Percentiles rank a stretch among this genome's conserved stretches.
Conservation (phyloP, 2,797 vertebrate genomes). For the Morus bassanus region DNA sequence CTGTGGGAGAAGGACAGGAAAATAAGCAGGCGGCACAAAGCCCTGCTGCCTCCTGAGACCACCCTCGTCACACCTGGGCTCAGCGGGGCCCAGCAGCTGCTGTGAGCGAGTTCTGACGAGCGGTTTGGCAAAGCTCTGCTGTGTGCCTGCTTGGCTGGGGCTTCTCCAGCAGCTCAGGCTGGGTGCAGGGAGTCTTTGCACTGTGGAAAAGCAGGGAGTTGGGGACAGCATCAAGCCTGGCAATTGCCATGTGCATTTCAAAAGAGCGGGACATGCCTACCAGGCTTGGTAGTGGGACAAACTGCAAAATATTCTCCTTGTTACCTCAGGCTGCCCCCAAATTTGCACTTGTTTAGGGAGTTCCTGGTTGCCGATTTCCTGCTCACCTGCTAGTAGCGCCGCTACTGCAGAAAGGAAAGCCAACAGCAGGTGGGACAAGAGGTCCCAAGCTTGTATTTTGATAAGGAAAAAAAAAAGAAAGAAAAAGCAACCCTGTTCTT, state of each 20-base stretch:
- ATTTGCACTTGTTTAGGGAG: not conserved
- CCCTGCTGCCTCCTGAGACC: not conserved
- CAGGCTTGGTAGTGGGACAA: not conserved
- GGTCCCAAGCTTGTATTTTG: not conserved
- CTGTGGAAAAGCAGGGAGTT: not conserved
- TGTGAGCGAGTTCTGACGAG: rapidly evolving
- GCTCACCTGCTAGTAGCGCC: not conserved
- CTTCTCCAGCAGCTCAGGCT: not conserved
- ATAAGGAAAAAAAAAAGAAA: not conserved
- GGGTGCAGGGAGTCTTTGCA: not conserved
- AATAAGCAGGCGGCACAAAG: not conserved
- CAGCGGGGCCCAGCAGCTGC: not conserved
- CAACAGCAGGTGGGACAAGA: not conserved
- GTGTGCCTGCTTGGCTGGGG: rapidly evolving
- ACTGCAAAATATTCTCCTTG: not conserved
- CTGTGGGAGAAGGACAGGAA: not conserved
- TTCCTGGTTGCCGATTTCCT: not conserved
- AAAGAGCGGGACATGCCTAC: not conserved
- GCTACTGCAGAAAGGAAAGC: not conserved
- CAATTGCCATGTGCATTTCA: not conserved
- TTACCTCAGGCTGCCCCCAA: not conserved
- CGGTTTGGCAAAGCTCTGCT: not conserved
- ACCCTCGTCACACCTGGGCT: not conserved
- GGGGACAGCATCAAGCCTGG: not conserved
- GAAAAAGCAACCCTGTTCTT: not conserved